Evolutionary conservation across 2,888 invertebrate species (phyloP), one percentile per base, ranked within the genome.

Genomic region (Shargacucullia verbasci): DNA sequence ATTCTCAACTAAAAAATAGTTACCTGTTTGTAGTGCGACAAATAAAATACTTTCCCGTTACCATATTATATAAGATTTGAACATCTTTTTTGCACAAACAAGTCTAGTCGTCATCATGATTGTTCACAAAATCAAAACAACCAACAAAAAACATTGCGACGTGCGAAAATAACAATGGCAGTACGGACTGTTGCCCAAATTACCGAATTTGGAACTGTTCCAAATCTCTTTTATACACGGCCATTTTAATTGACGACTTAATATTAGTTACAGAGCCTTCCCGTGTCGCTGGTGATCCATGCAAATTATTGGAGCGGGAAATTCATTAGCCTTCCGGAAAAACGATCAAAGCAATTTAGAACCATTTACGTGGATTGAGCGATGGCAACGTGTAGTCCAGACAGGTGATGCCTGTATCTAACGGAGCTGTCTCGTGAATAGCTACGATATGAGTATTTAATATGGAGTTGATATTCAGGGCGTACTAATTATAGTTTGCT

Each of bases 311-410:
- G 86, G 86, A 85, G 88, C 89, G 91, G 77, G 85, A 90, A 89
- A 90, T 92, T 90, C 87, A 91, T 92, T 89, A 91, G 84, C 88
- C 86, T 85, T 90, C 91, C 91, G 90, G 91, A 89, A 90, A 88
- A 90, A 88, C 86, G 92, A 93, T 93, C 92, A 93, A 93, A 93
- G 92, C 87, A 87, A 91, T 90, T 88, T 88, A 86, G 87, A 87
- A 80, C 77, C 82, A 80, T 86, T 88, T 86, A 87, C 83, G 80
- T 78, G 75, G 85, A 84, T 29, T 29, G 29, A 82, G 78, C 73
- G 75, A 65, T 60, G 67, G 47, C 66, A 64, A 59, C 64, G 67
- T 63, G 70, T 33, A 56, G 39, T 15, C 46, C 48, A 60, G 61
- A 50, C 76, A 76, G 59, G 58, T 73, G 73, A 73, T 68, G 56